These are phyloP conservation scores for Stenotaenia linearis DNA, from an alignment of 2,888 invertebrate species.

Conservation along the genomic window DNA sequence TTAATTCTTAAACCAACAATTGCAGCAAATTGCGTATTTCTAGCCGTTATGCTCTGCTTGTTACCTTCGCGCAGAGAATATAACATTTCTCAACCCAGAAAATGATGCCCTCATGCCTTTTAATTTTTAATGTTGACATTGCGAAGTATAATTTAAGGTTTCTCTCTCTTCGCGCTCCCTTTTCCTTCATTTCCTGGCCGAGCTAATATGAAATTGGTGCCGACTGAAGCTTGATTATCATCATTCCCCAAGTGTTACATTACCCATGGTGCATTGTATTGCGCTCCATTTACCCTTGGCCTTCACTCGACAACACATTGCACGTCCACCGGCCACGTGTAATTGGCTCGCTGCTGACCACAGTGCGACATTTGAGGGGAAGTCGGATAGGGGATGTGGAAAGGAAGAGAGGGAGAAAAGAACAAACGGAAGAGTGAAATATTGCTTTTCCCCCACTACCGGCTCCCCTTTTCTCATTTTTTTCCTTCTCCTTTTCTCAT, in stretches of 20 bases:
- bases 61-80: neutral
- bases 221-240: neutral
- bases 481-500: neutral
- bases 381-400: neutral
- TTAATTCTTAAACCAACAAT: neutral
- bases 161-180: neutral
- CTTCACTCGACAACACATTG: slow-evolving; percentile 16
- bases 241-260: slow-evolving; percentile 23
- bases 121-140: neutral
- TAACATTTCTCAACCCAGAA: neutral
- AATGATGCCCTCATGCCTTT: neutral
- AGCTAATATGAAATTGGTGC: slow-evolving; percentile 14
- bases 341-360: slow-evolving; percentile 13
- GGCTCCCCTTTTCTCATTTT: neutral
- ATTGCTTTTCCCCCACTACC: slow-evolving; percentile 8
- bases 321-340: slow-evolving; percentile 14
- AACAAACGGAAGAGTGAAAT: slow-evolving; percentile 24
- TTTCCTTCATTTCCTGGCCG: slow-evolving; percentile 10
- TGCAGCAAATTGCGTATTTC: neutral
- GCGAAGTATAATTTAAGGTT: neutral
- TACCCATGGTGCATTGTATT: slow-evolving; percentile 11
- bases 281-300: slow-evolving; percentile 26
- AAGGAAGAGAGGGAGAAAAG: neutral
- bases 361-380: slow-evolving; percentile 4
- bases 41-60: neutral